phyloP scores from a whole-genome alignment of 2,113 vertebrate species.

The Caranx melampygus region DNA sequence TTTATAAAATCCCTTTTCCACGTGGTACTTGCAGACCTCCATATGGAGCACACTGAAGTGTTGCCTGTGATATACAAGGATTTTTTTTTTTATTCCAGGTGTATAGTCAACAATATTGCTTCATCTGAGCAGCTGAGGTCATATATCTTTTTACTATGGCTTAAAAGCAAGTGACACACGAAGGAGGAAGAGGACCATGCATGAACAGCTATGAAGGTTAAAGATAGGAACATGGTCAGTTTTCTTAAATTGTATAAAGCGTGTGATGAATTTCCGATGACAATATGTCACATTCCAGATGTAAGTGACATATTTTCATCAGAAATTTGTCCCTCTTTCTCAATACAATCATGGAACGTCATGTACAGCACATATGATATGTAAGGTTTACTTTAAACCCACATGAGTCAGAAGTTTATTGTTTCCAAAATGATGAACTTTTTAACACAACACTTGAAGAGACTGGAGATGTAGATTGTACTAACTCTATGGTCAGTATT shows the following conservation, averaged over 20 bases:
- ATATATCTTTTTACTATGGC: neutral
- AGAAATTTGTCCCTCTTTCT: neutral
- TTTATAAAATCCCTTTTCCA: slow-evolving; percentile 14
- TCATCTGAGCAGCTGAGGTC: neutral
- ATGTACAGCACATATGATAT: no score
- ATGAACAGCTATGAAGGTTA: neutral
- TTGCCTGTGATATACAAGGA: neutral
- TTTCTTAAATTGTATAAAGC: neutral
- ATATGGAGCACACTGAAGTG: neutral
- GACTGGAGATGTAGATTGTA: neutral
- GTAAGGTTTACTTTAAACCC: neutral
- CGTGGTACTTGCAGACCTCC: neutral
- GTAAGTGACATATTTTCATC: neutral
- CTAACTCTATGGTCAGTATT: neutral
- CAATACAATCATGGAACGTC: neutral
- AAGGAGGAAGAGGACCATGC: neutral
- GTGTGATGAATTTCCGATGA: no score
- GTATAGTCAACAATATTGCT: neutral
- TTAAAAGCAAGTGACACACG: neutral
- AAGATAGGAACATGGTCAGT: neutral
- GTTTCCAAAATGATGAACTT: no score
- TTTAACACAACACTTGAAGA: no score
- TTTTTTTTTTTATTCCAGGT: neutral
- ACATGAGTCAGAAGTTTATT: no score
- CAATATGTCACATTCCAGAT: no score